Evolutionary conservation across 2,113 vertebrate genomes (phyloP), one percentile per base, ranked within the genome.

Genomic region (Pelodiscus sinensis): DNA sequence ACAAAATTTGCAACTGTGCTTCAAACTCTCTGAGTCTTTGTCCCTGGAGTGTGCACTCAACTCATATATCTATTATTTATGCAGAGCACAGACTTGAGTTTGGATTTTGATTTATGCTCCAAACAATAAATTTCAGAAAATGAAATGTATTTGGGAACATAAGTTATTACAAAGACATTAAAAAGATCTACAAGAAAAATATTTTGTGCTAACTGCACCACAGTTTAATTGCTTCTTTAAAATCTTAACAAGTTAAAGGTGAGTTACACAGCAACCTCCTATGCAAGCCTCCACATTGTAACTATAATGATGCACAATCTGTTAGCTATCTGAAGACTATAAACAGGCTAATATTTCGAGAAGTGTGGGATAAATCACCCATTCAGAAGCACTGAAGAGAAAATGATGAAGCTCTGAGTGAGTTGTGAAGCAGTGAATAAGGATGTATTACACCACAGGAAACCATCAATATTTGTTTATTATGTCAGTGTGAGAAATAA

Each of bases 401-500:
- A 97, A 96, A 97, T 95, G 94, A 97, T 96, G 97, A 92, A 92
- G 96, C 87, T 95, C 25, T 78, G 29, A 97, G 93, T 95, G 96
- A 97, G 90, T 90, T 90, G 95, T 90, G 95, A 94, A 96, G 95
- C 97, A 91, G 92, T 95, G 97, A 97, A 94, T 97, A 94, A 97
- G 96, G 93, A 97, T 97, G 96, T 90, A 96, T 97, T 93, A 94
- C 96, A 96, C 94, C 96, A 93, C 79, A 73, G 97, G 95, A 97
- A 97, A 96, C 97, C 96, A 97, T 97, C 97, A 96, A 97, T 97
- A 97, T 97, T 97, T 98, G 97, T 97, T 98, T 97, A 97, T 96
- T 96, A 87, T 97, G 96, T 96, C 97, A 97, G 93, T 52, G 58
- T 86, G 87, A 97, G 94, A 94, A 95, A 97, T 97, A 97, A 98